These are phyloP conservation scores for Syngnathus floridae DNA, from an alignment of 2,113 vertebrate genomes.

Conservation along the genomic window DNA sequence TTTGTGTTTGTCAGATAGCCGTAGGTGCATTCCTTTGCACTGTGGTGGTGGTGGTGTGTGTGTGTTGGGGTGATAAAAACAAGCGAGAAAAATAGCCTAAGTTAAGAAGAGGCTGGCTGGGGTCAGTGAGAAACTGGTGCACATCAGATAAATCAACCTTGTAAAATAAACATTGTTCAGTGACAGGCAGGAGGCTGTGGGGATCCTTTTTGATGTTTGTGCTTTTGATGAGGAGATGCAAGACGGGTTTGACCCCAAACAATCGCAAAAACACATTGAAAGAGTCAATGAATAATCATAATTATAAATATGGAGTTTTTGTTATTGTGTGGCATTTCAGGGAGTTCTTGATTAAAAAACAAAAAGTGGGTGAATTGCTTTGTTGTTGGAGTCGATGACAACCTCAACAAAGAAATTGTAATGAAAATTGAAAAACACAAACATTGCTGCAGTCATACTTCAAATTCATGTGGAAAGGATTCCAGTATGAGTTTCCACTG, in stretches of 20 bases:
- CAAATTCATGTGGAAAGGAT: not conserved
- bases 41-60: not conserved
- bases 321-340: not conserved
- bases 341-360: not conserved
- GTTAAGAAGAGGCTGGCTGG: constrained; percentile 15
- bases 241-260: constrained; percentile 27
- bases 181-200: constrained; percentile 54
- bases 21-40: constrained; percentile 42
- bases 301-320: not conserved
- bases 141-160: constrained; percentile 47
- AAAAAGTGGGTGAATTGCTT: not conserved
- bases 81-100: not conserved
- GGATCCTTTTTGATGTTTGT: constrained; percentile 42
- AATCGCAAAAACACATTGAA: constrained; percentile 3
- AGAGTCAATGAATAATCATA: not conserved
- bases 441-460: not conserved
- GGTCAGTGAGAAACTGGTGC: constrained; percentile 37
- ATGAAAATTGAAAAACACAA: not conserved
- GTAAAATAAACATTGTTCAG: constrained; percentile 62
- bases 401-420: not conserved
- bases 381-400: not conserved
- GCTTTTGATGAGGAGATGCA: constrained; percentile 52
- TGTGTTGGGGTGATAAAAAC: not conserved
- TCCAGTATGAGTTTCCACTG: not conserved
- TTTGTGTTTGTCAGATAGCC: constrained; percentile 30